Base-by-base conservation (phyloP, 1,140 invertebrate species). In the Heliconius nattereri region DNA sequence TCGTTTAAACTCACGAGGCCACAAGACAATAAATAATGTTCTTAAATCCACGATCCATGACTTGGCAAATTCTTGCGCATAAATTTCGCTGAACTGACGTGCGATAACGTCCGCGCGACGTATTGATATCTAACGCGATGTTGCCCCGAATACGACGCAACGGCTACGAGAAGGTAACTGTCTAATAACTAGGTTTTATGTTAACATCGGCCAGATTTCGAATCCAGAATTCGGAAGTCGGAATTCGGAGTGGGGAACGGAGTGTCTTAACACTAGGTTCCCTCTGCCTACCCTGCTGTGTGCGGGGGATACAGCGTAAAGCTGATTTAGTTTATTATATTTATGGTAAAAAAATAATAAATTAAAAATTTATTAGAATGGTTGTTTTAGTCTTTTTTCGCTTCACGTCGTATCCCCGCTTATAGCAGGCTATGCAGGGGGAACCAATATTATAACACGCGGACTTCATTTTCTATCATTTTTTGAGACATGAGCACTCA, bases 11-110 rank as follows among this genome's bases (percentile, higher is more conserved):
- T 66, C 29, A 29, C 13, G 26, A 29, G 29, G 11, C 16, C 71
- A 37, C 71, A 72, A 72, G 71, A 72, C 71, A 37, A 37, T 72
- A 72, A 72, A 72, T 72, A 72, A 72, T 72, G 71, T 72, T 72
- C 71, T 72, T 35, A 72, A 72, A 72, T 72, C 71, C 71, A 37
- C 71, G 71, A 72, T 72, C 71, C 20, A 75, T 78, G 79, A 81
- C 70, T 80, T 45, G 71, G 75, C 73, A 40, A 72, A 74, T 74
- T 81, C 75, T 81, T 74, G 79, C 40, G 71, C 79, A 81, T 79
- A 79, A 79, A 81, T 78, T 40, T 52, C 79, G 54, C 37, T 54
- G 45, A 52, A 57, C 71, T 77, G 79, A 76, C 75, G 54, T 37
- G 54, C 40, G 79, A 74, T 76, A 81, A 74, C 40, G 77, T 78